Percentiles rank a stretch among this genome's conserved stretches.
These are phyloP conservation scores for Rhadinocentrus ornatus DNA, from an alignment of 2,797 vertebrate genomes.

Conservation along the genomic window DNA sequence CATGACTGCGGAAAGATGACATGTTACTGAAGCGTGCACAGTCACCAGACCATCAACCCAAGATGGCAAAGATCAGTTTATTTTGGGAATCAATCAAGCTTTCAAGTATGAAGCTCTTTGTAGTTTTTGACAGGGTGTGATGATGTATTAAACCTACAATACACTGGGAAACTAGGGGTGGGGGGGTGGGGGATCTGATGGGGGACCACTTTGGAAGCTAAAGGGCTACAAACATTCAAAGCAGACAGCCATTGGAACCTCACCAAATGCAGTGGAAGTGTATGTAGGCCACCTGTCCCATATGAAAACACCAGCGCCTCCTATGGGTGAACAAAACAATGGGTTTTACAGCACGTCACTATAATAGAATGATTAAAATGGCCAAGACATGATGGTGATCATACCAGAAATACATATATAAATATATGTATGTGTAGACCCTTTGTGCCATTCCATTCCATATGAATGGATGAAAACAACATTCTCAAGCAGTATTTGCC, in stretches of 20 bases:
- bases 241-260: slow-evolving; percentile 80
- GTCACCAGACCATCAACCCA: slow-evolving; percentile 64
- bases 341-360: slow-evolving; percentile 78
- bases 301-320: slow-evolving; percentile 88
- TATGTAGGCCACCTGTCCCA: slow-evolving; percentile 84
- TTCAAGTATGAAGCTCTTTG: slow-evolving; percentile 32
- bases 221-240: slow-evolving; percentile 75
- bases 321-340: slow-evolving; percentile 86
- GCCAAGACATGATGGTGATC: slow-evolving; percentile 60
- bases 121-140: slow-evolving; percentile 19
- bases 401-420: slow-evolving; percentile 35
- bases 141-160: slow-evolving; percentile 37
- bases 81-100: slow-evolving; percentile 34
- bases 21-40: slow-evolving; percentile 70
- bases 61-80: slow-evolving; percentile 50
- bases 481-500: not conserved
- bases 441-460: slow-evolving; percentile 33
- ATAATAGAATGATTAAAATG: slow-evolving; percentile 68
- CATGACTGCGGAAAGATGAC: slow-evolving; percentile 56
- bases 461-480: slow-evolving; percentile 13
- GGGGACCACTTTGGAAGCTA: slow-evolving; percentile 58
- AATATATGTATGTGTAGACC: slow-evolving; percentile 19
- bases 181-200: slow-evolving; percentile 41
- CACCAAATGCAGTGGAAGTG: slow-evolving; percentile 86
- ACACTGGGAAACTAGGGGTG: slow-evolving; percentile 27